Conservation (phyloP, 2,888 invertebrate genomes). For the Penaeus monodon region DNA sequence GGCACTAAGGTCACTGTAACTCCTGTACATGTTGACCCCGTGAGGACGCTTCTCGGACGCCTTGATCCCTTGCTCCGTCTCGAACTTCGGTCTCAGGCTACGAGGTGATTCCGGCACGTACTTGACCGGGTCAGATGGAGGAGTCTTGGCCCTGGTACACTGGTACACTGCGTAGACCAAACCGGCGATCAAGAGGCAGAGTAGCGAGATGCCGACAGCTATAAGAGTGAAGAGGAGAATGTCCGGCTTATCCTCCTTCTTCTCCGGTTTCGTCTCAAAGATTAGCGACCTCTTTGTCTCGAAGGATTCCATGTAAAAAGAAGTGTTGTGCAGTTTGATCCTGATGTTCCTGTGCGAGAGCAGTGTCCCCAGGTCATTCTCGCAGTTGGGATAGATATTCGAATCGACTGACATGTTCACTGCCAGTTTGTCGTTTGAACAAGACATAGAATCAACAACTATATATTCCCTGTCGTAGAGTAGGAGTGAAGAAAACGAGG, state of each 20-base stretch:
- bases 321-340: slow-evolving; percentile 34
- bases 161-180: slow-evolving; percentile 40
- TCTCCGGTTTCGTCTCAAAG: slow-evolving; percentile 45
- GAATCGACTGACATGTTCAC: slow-evolving; percentile 51
- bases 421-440: slow-evolving; percentile 13
- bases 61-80: slow-evolving; percentile 39
- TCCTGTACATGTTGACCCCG: slow-evolving; percentile 52
- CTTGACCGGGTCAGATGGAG: not conserved
- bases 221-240: slow-evolving; percentile 39
- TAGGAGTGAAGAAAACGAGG: slow-evolving; percentile 35
- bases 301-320: slow-evolving; percentile 47
- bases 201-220: slow-evolving; percentile 37
- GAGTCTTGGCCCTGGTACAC: not conserved
- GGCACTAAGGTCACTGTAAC: slow-evolving; percentile 43
- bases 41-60: slow-evolving; percentile 27
- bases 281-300: slow-evolving; percentile 28
- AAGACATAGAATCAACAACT: slow-evolving; percentile 25
- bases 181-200: slow-evolving; percentile 25
- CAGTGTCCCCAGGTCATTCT: slow-evolving; percentile 39
- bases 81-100: slow-evolving; percentile 21
- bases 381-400: slow-evolving; percentile 24
- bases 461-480: slow-evolving; percentile 33
- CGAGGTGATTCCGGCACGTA: slow-evolving; percentile 16
- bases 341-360: slow-evolving; percentile 35
- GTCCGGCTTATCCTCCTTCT: not conserved